phyloP scores from a whole-genome alignment of 2,888 invertebrate genomes.

The Eristalis arbustorum region DNA sequence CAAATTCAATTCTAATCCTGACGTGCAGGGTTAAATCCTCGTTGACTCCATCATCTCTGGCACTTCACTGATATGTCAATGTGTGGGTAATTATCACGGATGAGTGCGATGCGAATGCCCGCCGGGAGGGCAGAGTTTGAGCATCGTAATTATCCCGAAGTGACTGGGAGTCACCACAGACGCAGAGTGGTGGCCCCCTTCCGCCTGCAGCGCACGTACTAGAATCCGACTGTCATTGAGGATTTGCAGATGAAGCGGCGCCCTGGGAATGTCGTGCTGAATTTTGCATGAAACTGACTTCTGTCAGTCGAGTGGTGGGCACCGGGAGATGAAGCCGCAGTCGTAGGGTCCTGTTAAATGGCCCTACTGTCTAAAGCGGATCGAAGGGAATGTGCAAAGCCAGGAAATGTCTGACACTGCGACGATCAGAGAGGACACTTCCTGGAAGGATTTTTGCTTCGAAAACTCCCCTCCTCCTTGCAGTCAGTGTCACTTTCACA shows the following conservation, averaged over 20 bases:
- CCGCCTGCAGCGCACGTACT: not conserved
- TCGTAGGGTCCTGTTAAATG: not conserved
- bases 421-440: too few relatives aligned
- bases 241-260: not conserved
- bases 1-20: conserved; percentile 13
- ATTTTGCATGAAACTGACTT: not conserved
- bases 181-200: too few relatives aligned
- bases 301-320: not conserved
- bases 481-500: not conserved
- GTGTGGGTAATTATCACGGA: conserved; percentile 17
- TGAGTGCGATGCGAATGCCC: not conserved
- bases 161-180: not conserved
- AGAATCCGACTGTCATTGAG: not conserved
- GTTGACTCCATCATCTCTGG: not conserved
- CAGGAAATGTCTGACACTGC: too few relatives aligned
- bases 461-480: too few relatives aligned
- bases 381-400: too few relatives aligned
- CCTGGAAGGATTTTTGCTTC: too few relatives aligned
- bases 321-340: not conserved
- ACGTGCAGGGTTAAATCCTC: conserved; percentile 5
- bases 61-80: conserved; percentile 5
- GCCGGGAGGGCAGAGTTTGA: not conserved
- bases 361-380: too few relatives aligned
- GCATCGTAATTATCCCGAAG: not conserved
- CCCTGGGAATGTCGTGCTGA: not conserved